phyloP scores from a whole-genome alignment of 2,888 invertebrate species.

The Thelaira solivaga region DNA sequence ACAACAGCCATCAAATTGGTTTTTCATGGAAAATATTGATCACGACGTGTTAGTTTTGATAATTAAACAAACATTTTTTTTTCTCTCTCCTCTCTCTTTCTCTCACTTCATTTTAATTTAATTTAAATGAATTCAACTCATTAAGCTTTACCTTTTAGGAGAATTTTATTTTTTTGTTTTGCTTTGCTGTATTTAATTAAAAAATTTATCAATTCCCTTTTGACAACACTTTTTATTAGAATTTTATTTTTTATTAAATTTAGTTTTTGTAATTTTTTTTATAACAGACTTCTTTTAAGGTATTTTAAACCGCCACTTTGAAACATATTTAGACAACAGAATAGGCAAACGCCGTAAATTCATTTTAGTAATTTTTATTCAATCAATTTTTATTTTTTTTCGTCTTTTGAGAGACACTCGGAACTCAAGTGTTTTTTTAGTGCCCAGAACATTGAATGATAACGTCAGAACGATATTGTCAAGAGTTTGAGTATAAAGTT shows the following conservation, averaged over 20 bases:
- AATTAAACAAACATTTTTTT: slow-evolving; percentile 47
- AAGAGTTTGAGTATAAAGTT: slow-evolving; percentile 56
- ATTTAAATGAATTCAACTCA: too few relatives aligned
- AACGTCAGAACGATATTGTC: slow-evolving; percentile 58
- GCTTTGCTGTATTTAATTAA: background rate
- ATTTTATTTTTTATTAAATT: background rate
- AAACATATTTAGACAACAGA: slow-evolving; percentile 26
- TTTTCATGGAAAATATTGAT: background rate
- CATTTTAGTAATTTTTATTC: slow-evolving; percentile 18
- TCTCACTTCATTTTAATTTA: too few relatives aligned
- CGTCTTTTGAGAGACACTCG: slow-evolving; percentile 25
- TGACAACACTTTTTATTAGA: background rate
- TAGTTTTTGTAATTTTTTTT: background rate
- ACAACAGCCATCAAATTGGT: too few relatives aligned
- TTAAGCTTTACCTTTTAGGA: slow-evolving; percentile 20
- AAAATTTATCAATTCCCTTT: too few relatives aligned
- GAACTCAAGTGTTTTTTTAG: slow-evolving; percentile 39
- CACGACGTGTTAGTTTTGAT: slow-evolving; percentile 5
- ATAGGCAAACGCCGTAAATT: slow-evolving; percentile 11
- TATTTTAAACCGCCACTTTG: slow-evolving; percentile 21
- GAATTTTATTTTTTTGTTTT: background rate
- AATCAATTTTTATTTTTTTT: background rate
- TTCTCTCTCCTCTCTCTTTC: too few relatives aligned
- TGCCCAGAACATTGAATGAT: slow-evolving; percentile 47
- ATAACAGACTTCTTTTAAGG: too few relatives aligned